Conservation (phyloP, 2,888 invertebrate genomes). For the Diplazon laetatorius region DNA sequence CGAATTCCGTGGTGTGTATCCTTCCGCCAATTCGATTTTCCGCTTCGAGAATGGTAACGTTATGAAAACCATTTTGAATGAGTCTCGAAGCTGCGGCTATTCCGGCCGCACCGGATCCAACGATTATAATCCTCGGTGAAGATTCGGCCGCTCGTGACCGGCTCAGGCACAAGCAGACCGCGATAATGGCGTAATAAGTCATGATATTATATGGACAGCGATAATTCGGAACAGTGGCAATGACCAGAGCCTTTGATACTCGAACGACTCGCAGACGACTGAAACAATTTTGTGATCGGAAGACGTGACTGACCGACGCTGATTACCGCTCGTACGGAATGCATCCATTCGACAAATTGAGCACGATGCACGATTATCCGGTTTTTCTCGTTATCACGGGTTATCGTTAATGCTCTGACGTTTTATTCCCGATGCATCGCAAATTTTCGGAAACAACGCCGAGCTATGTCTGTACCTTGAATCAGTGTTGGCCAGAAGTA, state of each 20-base stretch:
- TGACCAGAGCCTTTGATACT: slow-evolving; percentile 3
- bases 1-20: slow-evolving; percentile 79
- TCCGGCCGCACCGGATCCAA: slow-evolving; percentile 85
- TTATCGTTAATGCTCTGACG: slow-evolving; percentile 11
- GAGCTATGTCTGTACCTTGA: too few relatives aligned
- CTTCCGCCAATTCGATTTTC: slow-evolving; percentile 83
- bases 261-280: background rate
- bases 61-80: slow-evolving; percentile 81
- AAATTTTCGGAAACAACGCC: background rate
- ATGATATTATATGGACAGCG: background rate
- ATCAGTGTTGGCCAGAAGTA: too few relatives aligned
- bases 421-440: background rate
- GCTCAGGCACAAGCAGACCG: slow-evolving; percentile 26
- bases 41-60: slow-evolving; percentile 83
- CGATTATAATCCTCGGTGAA: slow-evolving; percentile 80
- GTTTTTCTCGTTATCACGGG: slow-evolving; percentile 4
- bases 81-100: slow-evolving; percentile 83
- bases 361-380: background rate
- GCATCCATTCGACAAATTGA: background rate
- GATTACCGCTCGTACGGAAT: background rate
- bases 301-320: background rate
- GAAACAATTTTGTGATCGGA: slow-evolving; percentile 4
- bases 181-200: slow-evolving; percentile 16
- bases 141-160: slow-evolving; percentile 9
- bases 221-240: background rate